Conservation (phyloP, 2,888 invertebrate species). For the Cremastinae sp. region DNA sequence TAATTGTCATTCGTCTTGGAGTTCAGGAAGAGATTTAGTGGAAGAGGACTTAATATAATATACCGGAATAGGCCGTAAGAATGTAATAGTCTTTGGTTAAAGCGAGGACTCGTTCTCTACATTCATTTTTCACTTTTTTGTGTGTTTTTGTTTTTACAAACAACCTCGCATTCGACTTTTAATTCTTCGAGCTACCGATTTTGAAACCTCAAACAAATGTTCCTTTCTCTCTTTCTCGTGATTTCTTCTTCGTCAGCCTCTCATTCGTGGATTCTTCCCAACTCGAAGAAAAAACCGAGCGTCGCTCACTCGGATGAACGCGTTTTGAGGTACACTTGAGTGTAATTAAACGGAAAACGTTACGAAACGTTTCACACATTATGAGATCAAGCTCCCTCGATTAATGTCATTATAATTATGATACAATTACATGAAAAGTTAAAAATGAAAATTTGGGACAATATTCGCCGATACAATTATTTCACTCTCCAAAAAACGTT, state of each 20-base stretch:
- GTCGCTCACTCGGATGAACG: slow-evolving; percentile 7
- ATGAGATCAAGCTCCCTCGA: slow-evolving; percentile 7
- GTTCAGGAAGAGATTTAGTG: slow-evolving; percentile 65
- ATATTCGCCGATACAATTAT: no score
- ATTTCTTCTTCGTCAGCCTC: slow-evolving; percentile 8
- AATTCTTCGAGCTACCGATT: slow-evolving; percentile 50
- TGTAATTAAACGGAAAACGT: no score
- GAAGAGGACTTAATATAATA: slow-evolving; percentile 42
- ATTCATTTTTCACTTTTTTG: not conserved
- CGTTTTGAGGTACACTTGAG: no score
- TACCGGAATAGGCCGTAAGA: slow-evolving; percentile 52
- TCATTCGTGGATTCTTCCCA: not conserved
- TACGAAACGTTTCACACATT: slow-evolving; percentile 11
- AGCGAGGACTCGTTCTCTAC: slow-evolving; percentile 26
- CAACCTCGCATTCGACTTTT: slow-evolving; percentile 45
- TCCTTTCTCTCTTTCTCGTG: slow-evolving; percentile 18
- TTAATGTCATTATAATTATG: slow-evolving; percentile 40
- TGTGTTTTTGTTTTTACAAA: not conserved
- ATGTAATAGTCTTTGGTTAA: slow-evolving; percentile 53
- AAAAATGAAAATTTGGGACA: slow-evolving; percentile 14
- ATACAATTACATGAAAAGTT: slow-evolving; percentile 25
- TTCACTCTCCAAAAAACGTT: no score
- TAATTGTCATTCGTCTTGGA: slow-evolving; percentile 22
- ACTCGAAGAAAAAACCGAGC: not conserved
- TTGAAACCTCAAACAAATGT: slow-evolving; percentile 17